A percentile compares a stretch with the other conserved stretches of the same genome.
These are phyloP conservation scores for Pentalonia nigronervosa DNA, from an alignment of 1,140 invertebrate species.

Conservation along the genomic window DNA sequence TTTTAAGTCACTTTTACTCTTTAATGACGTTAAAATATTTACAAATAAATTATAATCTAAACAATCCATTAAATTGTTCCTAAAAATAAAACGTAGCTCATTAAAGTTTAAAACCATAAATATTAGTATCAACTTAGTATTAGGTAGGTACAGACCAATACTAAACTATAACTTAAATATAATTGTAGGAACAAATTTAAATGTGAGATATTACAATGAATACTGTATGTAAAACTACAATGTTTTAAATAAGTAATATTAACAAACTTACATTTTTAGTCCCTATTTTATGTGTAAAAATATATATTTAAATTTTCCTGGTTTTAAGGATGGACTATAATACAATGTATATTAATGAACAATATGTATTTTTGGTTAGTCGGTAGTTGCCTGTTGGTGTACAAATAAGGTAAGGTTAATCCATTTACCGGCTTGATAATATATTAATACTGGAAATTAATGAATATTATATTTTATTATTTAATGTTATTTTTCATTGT, in stretches of 20 bases:
- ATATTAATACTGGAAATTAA: background rate
- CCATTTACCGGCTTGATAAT: background rate
- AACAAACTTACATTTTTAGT: slow-evolving; percentile 13
- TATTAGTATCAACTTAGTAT: background rate
- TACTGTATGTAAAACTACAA: background rate
- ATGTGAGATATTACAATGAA: background rate
- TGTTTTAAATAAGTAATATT: background rate
- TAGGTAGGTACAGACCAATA: background rate
- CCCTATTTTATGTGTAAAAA: background rate
- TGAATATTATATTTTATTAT: background rate
- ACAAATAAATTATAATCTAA: background rate
- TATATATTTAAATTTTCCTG: background rate
- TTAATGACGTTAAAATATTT: slow-evolving; percentile 37
- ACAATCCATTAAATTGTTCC: background rate
- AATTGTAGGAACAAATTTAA: background rate
- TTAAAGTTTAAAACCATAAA: background rate
- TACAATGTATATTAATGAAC: background rate
- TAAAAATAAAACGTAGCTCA: background rate
- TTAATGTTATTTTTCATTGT: background rate
- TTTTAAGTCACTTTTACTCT: slow-evolving; percentile 7
- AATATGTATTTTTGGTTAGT: background rate
- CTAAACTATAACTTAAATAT: background rate
- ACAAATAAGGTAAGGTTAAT: background rate
- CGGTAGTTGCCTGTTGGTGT: background rate
- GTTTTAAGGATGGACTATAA: background rate